Conservation (phyloP, 2,797 vertebrate species). For the Botia almorhae region DNA sequence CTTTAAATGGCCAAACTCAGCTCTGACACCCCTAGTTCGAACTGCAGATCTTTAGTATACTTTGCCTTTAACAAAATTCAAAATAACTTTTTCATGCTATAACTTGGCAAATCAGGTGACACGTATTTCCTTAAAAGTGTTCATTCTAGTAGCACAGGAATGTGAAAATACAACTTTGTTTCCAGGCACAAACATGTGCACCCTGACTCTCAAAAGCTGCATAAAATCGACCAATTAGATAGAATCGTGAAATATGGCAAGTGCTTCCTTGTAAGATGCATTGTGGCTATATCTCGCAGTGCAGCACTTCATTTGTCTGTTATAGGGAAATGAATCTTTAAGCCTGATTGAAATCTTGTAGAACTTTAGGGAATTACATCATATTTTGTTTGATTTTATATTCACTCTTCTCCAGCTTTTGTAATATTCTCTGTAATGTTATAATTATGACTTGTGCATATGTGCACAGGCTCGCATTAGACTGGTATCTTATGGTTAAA, state of each 20-base stretch:
- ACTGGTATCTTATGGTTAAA: constrained; percentile 28
- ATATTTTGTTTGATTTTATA: constrained; percentile 51
- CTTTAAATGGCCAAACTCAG: not conserved
- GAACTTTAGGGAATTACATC: constrained; percentile 51
- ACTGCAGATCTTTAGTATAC: not conserved
- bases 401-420: constrained; percentile 40
- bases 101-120: not conserved
- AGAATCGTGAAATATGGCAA: not conserved
- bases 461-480: not conserved
- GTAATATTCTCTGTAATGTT: constrained; percentile 37
- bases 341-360: constrained; percentile 51
- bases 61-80: not conserved
- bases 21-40: not conserved
- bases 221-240: not conserved
- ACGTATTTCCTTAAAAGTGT: not conserved
- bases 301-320: constrained; percentile 49
- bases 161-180: constrained; percentile 1
- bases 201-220: not conserved
- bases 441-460: constrained; percentile 35
- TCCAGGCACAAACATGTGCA: not conserved
- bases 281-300: constrained; percentile 17
- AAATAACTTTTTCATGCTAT: not conserved
- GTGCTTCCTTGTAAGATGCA: not conserved
- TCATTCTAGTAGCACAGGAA: not conserved
- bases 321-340: constrained; percentile 44